phyloP scores from a whole-genome alignment of 2,797 vertebrate genomes.

The Epinephelus awoara region DNA sequence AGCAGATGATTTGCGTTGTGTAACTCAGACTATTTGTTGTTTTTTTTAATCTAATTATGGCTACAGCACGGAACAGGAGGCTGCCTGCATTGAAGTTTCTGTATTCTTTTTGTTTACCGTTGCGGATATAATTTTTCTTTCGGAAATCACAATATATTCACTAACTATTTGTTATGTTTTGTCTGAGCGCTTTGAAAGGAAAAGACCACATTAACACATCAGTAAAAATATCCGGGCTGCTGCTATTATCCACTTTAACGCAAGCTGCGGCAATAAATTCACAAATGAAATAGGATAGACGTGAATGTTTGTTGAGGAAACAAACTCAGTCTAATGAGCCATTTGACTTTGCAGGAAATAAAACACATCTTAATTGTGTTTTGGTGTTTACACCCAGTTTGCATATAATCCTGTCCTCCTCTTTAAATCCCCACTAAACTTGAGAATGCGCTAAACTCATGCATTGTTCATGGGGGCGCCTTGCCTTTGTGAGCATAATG shows the following conservation, averaged over 20 bases:
- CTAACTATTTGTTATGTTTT: neutral
- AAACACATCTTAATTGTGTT: slow-evolving; percentile 60
- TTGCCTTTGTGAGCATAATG: slow-evolving; percentile 72
- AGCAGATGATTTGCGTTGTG: neutral
- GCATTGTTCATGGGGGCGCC: slow-evolving; percentile 74
- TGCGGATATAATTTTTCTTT: neutral
- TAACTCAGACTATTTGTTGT: neutral
- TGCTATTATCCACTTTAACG: slow-evolving; percentile 29
- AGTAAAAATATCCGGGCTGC: slow-evolving; percentile 18
- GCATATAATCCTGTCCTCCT: slow-evolving; percentile 60
- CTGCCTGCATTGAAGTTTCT: neutral
- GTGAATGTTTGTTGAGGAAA: slow-evolving; percentile 43
- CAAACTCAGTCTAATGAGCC: slow-evolving; percentile 49
- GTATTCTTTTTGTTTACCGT: neutral
- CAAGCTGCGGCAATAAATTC: slow-evolving; percentile 29
- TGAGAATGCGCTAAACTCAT: slow-evolving; percentile 68
- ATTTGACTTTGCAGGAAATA: slow-evolving; percentile 51
- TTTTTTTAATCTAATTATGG: neutral
- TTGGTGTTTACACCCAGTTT: slow-evolving; percentile 62
- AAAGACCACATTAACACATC: slow-evolving; percentile 1
- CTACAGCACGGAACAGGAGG: neutral
- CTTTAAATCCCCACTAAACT: slow-evolving; percentile 66
- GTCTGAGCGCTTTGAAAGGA: neutral
- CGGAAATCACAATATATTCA: neutral
- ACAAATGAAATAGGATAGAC: slow-evolving; percentile 26